A percentile compares a stretch with the other conserved stretches of the same genome.
Evolutionary conservation across 2,888 invertebrate species (phyloP).

Genomic region (Megastigmus dorsalis): DNA sequence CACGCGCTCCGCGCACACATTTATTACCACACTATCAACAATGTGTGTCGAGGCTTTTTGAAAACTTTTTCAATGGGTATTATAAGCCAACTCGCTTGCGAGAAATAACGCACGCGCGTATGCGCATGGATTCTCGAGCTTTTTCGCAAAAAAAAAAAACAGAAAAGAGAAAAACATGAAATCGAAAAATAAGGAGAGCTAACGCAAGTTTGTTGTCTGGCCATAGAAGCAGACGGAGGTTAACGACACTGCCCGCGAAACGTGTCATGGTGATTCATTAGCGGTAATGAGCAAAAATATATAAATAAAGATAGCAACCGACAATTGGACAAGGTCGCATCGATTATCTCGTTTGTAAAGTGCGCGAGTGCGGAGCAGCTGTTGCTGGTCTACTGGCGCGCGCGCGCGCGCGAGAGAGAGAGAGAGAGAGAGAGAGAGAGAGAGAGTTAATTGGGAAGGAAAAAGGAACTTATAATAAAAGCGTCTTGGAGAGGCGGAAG

Average conservation of each 20-base stretch:
- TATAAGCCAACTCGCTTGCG: constrained; percentile 20
- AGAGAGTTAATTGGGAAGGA: too few species aligned
- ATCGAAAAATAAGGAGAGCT: too few species aligned
- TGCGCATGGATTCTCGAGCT: too few species aligned
- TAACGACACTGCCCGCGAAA: constrained; percentile 67
- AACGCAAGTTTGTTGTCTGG: not conserved
- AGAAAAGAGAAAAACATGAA: too few species aligned
- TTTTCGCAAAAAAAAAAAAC: too few species aligned
- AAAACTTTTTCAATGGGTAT: constrained; percentile 10
- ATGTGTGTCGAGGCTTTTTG: constrained; percentile 38
- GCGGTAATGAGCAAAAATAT: constrained; percentile 60
- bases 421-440: too few species aligned
- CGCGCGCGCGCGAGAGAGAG: too few species aligned
- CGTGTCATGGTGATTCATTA: constrained; percentile 71
- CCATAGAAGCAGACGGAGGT: constrained; percentile 56
- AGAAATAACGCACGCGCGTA: not conserved
- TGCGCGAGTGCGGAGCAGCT: not conserved
- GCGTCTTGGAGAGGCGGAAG: too few species aligned
- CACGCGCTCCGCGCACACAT: constrained; percentile 42
- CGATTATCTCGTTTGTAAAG: constrained; percentile 51
- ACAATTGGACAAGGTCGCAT: constrained; percentile 53
- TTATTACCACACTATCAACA: too few species aligned
- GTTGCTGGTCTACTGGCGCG: too few species aligned
- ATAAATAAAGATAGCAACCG: constrained; percentile 40
- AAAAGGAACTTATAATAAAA: too few species aligned